These are phyloP conservation scores for Atherix ibis DNA, from an alignment of 2,888 invertebrate species.

Conservation along the genomic window DNA sequence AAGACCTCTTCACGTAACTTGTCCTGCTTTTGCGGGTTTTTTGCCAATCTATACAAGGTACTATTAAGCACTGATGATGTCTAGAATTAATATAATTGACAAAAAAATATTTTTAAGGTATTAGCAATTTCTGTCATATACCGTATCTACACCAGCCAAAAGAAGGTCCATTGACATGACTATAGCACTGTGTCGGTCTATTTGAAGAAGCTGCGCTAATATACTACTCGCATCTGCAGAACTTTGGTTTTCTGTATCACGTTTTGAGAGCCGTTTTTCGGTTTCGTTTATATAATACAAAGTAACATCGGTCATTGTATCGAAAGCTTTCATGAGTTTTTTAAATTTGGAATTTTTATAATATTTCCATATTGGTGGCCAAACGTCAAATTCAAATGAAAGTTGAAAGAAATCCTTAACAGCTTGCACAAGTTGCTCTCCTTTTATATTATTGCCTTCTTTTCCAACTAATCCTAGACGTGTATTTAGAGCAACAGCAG, in stretches of 20 bases:
- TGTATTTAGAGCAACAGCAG: conserved; percentile 21
- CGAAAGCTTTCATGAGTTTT: conserved; percentile 24
- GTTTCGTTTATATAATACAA: conserved; percentile 19
- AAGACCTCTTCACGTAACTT: conserved; percentile 36
- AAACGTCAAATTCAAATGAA: conserved; percentile 19
- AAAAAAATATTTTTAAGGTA: too few species aligned
- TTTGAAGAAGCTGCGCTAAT: conserved; percentile 36
- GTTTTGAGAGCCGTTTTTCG: conserved; percentile 9
- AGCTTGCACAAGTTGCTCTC: conserved; percentile 13
- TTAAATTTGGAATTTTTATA: conserved; percentile 22
- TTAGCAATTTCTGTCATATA: too few species aligned
- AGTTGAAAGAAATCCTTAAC: conserved; percentile 7
- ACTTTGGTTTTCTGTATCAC: conserved; percentile 13
- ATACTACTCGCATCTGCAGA: too few species aligned
- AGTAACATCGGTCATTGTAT: conserved; percentile 21
- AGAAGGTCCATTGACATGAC: conserved; percentile 42
- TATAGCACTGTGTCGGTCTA: conserved; percentile 35
- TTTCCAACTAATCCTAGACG: conserved; percentile 10
- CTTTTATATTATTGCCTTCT: conserved; percentile 2
- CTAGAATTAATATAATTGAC: conserved; percentile 22
- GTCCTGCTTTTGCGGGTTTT: conserved; percentile 42
- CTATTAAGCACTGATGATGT: conserved; percentile 39
- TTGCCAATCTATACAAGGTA: conserved; percentile 42
- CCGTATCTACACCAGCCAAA: conserved; percentile 44
- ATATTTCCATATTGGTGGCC: conserved; percentile 24